phyloP scores from a whole-genome alignment of 1,140 invertebrate genomes.

The Aphis craccivora region DNA sequence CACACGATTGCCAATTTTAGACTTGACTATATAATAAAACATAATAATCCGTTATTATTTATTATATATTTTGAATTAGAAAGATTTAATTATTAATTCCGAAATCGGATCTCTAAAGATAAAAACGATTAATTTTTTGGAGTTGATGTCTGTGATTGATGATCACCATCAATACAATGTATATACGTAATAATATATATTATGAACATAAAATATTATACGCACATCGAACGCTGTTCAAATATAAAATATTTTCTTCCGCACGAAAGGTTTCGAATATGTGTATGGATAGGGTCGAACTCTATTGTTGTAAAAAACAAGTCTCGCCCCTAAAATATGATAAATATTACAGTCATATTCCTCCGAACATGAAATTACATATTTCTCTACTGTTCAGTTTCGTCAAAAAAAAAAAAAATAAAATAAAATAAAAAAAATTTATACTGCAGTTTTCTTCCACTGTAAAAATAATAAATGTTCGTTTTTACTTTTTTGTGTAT shows the following conservation, averaged over 20 bases:
- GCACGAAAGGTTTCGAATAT: neutral
- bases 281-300: neutral
- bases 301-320: neutral
- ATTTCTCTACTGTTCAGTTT: neutral
- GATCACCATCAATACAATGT: neutral
- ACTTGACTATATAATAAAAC: neutral
- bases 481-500: too few relatives aligned
- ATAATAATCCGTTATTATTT: neutral
- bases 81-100: constrained; percentile 16
- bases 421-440: too few relatives aligned
- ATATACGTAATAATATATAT: neutral
- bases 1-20: neutral
- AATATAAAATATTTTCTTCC: constrained; percentile 23
- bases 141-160: neutral
- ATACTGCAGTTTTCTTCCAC: neutral
- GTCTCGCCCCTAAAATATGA: neutral
- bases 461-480: neutral
- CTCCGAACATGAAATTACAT: neutral
- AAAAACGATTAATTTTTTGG: constrained; percentile 20
- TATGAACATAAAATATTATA: neutral
- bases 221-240: neutral
- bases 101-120: constrained; percentile 20
- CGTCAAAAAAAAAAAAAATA: neutral
- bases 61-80: neutral
- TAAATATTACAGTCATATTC: neutral